Evolutionary conservation across 1,140 invertebrate species (phyloP).

Genomic region (Delia radicum): DNA sequence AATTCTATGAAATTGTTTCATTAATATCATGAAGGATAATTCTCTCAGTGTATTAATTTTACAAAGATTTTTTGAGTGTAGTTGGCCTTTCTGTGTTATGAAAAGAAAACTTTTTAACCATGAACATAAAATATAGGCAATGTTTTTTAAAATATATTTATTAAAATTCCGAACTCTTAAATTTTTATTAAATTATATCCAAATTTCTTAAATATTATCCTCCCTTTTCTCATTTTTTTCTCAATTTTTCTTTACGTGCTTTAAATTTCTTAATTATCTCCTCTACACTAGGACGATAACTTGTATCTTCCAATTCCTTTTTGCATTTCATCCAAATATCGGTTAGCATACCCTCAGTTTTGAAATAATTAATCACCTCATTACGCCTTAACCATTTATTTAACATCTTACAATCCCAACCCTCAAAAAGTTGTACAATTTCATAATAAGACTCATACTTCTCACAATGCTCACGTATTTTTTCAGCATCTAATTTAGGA

Average conservation of each 20-base stretch:
- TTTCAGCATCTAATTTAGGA: constrained; percentile 35
- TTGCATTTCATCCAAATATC: constrained; percentile 34
- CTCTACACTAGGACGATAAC: constrained; percentile 29
- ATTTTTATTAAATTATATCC: too few species aligned
- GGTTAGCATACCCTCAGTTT: constrained; percentile 38
- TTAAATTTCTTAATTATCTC: constrained; percentile 42
- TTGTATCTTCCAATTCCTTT: constrained; percentile 30
- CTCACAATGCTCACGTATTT: constrained; percentile 12
- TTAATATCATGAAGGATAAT: too few species aligned
- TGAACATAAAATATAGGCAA: too few species aligned
- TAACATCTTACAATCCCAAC: constrained; percentile 23
- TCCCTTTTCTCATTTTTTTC: constrained; percentile 4
- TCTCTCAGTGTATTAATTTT: too few species aligned
- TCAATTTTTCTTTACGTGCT: constrained; percentile 19
- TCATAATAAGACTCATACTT: constrained; percentile 28
- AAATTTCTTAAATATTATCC: background rate
- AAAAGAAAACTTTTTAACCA: too few species aligned
- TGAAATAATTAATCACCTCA: constrained; percentile 37
- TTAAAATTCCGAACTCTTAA: too few species aligned
- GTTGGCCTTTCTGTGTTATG: too few species aligned
- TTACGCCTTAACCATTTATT: constrained; percentile 40
- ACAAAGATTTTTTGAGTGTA: too few species aligned
- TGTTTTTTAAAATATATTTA: too few species aligned
- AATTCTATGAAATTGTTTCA: too few species aligned
- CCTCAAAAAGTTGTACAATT: constrained; percentile 26